Conservation (phyloP, 2,113 vertebrate species). For the Polyodon spathula region DNA sequence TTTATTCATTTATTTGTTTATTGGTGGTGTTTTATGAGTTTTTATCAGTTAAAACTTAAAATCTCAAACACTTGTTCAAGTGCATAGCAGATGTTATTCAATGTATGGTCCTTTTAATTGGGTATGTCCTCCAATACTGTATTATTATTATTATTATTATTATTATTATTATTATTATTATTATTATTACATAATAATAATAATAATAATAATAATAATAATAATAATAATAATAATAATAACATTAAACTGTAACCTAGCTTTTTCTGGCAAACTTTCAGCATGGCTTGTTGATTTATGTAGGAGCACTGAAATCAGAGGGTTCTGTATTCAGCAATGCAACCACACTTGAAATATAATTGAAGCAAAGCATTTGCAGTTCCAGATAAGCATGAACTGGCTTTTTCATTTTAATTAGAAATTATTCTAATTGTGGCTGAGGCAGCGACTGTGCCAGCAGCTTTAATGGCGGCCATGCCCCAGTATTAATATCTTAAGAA, state of each 20-base stretch:
- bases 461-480: neutral
- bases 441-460: conserved; percentile 16
- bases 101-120: too few species aligned
- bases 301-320: conserved; percentile 2
- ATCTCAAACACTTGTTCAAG: too few species aligned
- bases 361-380: conserved; percentile 26
- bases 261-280: conserved; percentile 5
- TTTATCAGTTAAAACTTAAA: too few species aligned
- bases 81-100: too few species aligned
- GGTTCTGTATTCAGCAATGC: conserved; percentile 12
- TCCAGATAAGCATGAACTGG: conserved; percentile 22
- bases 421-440: conserved; percentile 32
- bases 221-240: too few species aligned
- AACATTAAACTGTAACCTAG: conserved; percentile 15
- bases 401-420: conserved; percentile 31
- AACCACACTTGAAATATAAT: conserved; percentile 22
- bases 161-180: too few species aligned
- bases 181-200: too few species aligned
- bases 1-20: too few species aligned
- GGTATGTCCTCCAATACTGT: too few species aligned
- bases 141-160: too few species aligned
- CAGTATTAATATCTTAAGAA: conserved; percentile 1
- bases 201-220: neutral
- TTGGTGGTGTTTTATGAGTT: too few species aligned
- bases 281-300: conserved; percentile 21